phyloP scores from a whole-genome alignment of 2,888 invertebrate genomes.

The Tetramorium bicarinatum region DNA sequence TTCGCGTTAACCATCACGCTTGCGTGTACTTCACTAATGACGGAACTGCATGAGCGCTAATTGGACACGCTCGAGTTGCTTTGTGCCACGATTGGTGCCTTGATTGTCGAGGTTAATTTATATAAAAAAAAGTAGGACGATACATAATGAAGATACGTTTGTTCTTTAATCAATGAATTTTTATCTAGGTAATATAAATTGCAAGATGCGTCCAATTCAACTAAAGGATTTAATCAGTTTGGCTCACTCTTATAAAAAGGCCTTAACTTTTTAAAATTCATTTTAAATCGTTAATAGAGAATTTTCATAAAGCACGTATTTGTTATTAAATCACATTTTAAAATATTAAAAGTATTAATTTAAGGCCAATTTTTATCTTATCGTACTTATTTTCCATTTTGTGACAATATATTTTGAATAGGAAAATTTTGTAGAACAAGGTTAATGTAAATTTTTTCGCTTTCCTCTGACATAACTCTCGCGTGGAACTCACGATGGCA shows the following conservation, averaged over 20 bases:
- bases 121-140: constrained; percentile 30
- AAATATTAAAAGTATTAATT: background rate
- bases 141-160: constrained; percentile 26
- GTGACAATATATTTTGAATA: constrained; percentile 9
- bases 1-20: constrained; percentile 67
- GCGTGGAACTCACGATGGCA: constrained; percentile 31
- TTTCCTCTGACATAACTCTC: constrained; percentile 31
- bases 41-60: constrained; percentile 65
- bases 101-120: constrained; percentile 57
- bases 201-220: background rate
- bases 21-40: constrained; percentile 59
- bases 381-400: background rate
- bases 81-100: constrained; percentile 48
- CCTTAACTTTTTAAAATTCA: background rate
- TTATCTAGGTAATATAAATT: background rate
- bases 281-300: background rate
- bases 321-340: background rate
- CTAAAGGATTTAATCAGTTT: background rate
- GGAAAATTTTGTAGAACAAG: constrained; percentile 21
- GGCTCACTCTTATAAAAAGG: background rate
- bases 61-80: constrained; percentile 68
- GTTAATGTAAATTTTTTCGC: constrained; percentile 40
- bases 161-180: constrained; percentile 26
- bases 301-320: background rate
- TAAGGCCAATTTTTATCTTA: background rate